A percentile compares a stretch with the other conserved stretches of the same genome.
These are phyloP conservation scores for Chaunax sp. DNA, from an alignment of 2,797 vertebrate genomes.

Conservation along the genomic window DNA sequence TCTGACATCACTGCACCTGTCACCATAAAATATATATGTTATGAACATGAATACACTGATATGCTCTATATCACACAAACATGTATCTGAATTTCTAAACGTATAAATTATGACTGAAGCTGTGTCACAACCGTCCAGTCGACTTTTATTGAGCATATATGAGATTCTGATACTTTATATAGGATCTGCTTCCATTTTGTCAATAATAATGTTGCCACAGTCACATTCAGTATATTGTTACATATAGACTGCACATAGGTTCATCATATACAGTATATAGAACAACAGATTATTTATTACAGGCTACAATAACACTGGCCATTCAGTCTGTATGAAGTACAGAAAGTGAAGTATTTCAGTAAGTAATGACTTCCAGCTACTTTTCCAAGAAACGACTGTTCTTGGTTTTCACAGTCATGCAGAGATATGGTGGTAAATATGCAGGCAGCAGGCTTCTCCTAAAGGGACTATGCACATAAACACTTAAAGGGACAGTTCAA, in stretches of 20 bases:
- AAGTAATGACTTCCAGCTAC: background rate
- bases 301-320: constrained; percentile 1
- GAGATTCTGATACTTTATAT: constrained; percentile 13
- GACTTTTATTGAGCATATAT: constrained; percentile 32
- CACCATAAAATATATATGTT: no score
- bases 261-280: constrained; percentile 2
- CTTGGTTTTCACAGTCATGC: constrained; percentile 22
- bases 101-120: no score
- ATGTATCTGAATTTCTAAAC: no score
- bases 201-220: constrained; percentile 7
- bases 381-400: background rate
- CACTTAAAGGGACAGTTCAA: background rate
- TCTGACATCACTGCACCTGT: no score
- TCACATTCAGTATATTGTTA: constrained; percentile 22
- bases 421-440: background rate
- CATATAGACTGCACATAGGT: constrained; percentile 4
- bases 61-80: background rate
- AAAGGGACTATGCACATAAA: background rate
- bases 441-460: background rate
- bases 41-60: background rate
- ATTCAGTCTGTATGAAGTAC: background rate
- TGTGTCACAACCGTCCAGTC: background rate
- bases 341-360: background rate
- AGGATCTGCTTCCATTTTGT: constrained; percentile 2
- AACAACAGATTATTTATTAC: constrained; percentile 5